Percentiles rank a stretch among this genome's conserved stretches.
These are phyloP conservation scores for Hydroisotoma schaefferi DNA, from an alignment of 2,888 invertebrate species.

Conservation along the genomic window DNA sequence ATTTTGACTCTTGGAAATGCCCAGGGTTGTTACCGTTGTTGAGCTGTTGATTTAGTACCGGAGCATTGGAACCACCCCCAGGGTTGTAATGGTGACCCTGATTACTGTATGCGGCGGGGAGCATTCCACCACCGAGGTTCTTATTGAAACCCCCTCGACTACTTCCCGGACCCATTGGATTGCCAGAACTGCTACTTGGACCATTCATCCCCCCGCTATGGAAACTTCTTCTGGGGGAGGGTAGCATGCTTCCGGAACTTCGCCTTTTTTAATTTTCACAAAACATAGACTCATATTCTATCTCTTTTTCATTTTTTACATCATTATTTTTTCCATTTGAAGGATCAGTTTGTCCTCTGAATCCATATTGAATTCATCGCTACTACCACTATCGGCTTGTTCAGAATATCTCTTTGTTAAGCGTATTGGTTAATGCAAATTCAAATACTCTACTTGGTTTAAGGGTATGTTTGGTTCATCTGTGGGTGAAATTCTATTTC, in stretches of 20 bases:
- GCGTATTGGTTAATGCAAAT: too few relatives aligned
- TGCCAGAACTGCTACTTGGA: conserved; percentile 28
- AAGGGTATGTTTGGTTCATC: too few relatives aligned
- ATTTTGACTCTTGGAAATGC: conserved; percentile 30
- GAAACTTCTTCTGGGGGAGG: conserved; percentile 44
- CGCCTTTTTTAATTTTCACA: conserved; percentile 35
- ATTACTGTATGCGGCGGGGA: conserved; percentile 13
- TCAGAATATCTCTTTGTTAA: too few relatives aligned
- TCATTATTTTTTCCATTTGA: too few relatives aligned
- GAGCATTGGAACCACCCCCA: background rate
- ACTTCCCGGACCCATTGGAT: conserved; percentile 25
- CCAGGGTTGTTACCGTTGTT: background rate
- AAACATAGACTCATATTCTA: too few relatives aligned
- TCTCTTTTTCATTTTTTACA: too few relatives aligned
- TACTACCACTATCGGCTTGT: too few relatives aligned
- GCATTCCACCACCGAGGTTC: conserved; percentile 10
- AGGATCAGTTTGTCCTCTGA: too few relatives aligned
- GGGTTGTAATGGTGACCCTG: conserved; percentile 23
- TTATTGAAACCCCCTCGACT: conserved; percentile 31
- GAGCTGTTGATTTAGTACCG: background rate
- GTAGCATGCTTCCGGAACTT: conserved; percentile 39
- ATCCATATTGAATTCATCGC: too few relatives aligned
- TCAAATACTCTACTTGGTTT: too few relatives aligned
- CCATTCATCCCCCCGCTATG: conserved; percentile 33
- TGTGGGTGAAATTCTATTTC: too few relatives aligned